Conservation (phyloP, 1,140 invertebrate genomes). For the Antheraea mylitta region DNA sequence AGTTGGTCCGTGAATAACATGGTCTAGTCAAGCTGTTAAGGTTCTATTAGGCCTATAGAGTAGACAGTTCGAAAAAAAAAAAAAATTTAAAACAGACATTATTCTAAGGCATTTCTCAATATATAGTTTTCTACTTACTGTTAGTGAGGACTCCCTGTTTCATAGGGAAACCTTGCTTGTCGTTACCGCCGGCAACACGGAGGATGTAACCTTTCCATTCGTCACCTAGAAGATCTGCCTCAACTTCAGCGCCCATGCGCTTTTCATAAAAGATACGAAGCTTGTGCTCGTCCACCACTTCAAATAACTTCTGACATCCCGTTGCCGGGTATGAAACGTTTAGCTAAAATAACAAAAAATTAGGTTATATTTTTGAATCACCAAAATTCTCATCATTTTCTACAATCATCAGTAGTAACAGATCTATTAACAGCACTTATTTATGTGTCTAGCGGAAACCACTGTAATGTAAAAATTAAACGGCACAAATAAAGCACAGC, state of each 20-base stretch:
- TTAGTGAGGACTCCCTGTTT: conserved; percentile 99
- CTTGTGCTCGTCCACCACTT: conserved; percentile 99
- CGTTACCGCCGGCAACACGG: conserved; percentile 97
- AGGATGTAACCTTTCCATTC: conserved; percentile 99
- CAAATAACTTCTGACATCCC: conserved; percentile 98
- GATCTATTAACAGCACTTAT: background rate
- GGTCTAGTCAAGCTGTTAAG: too few species aligned
- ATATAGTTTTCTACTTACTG: conserved; percentile 69
- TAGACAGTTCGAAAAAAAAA: too few species aligned
- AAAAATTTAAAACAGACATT: too few species aligned
- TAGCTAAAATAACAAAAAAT: conserved; percentile 85
- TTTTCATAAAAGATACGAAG: conserved; percentile 99
- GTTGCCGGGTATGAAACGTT: conserved; percentile 99
- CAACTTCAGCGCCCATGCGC: conserved; percentile 98
- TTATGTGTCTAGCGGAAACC: background rate
- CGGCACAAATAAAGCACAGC: conserved; percentile 30
- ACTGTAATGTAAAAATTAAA: conserved; percentile 8
- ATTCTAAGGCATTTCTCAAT: background rate
- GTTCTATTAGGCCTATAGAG: too few species aligned
- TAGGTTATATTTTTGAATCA: conserved; percentile 50
- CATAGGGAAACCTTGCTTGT: conserved; percentile 99
- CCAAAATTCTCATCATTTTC: background rate
- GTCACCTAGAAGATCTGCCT: conserved; percentile 95
- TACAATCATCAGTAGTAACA: background rate
- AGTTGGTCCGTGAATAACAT: too few species aligned